These are phyloP conservation scores for Acanthisitta chloris DNA, from an alignment of 2,113 vertebrate species.

Conservation along the genomic window DNA sequence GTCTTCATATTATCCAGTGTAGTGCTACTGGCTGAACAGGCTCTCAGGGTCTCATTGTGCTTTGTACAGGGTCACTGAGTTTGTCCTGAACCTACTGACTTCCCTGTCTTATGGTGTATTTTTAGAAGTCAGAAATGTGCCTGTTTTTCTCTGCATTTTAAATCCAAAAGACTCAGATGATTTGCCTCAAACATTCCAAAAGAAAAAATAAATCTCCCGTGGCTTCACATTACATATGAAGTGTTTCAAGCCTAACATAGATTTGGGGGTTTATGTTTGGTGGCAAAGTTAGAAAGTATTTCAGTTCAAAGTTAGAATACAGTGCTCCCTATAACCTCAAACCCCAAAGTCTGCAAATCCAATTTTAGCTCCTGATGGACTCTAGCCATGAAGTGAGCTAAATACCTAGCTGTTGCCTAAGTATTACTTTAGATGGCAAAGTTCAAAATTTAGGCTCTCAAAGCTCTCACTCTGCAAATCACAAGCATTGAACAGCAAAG, in stretches of 20 bases:
- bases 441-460: background rate
- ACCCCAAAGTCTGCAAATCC: background rate
- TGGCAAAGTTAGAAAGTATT: constrained; percentile 26
- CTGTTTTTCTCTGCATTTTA: background rate
- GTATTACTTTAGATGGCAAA: background rate
- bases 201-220: constrained; percentile 41
- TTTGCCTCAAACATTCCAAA: constrained; percentile 25
- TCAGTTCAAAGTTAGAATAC: constrained; percentile 24
- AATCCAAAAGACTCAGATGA: background rate
- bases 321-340: background rate
- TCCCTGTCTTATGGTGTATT: background rate
- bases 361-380: background rate
- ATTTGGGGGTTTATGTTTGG: constrained; percentile 1
- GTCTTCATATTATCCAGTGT: background rate
- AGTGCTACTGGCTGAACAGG: background rate
- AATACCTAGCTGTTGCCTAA: background rate
- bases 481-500: background rate
- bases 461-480: background rate
- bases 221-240: constrained; percentile 18
- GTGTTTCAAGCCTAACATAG: background rate
- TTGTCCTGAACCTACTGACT: background rate
- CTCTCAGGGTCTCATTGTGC: background rate
- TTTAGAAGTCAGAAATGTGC: background rate
- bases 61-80: background rate
- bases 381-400: background rate